Percentiles rank a stretch among this genome's conserved stretches.
Conservation (phyloP, 1,140 invertebrate species). For the Drosophila ambigua region DNA sequence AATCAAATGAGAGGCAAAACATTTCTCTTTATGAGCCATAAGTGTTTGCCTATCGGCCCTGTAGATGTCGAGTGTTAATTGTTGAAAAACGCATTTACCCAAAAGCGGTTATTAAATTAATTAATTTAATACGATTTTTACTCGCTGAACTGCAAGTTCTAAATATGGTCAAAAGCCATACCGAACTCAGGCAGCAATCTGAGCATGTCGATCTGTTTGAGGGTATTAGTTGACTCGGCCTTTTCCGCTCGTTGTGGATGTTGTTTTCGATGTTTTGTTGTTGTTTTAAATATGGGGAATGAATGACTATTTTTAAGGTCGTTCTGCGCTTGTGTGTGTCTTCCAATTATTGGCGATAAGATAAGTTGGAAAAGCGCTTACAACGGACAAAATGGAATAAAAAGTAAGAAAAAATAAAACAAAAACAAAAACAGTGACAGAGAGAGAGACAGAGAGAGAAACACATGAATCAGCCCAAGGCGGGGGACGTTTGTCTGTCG, state of each 20-base stretch:
- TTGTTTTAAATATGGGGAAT: conserved; percentile 42
- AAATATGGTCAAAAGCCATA: too few species aligned
- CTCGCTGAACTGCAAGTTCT: too few species aligned
- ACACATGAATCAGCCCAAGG: conserved; percentile 31
- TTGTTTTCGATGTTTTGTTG: not conserved
- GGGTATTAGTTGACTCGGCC: too few species aligned
- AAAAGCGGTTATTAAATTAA: too few species aligned
- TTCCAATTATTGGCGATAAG: conserved; percentile 74
- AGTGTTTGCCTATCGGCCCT: too few species aligned
- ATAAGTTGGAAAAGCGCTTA: conserved; percentile 61
- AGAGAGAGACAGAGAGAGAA: not conserved
- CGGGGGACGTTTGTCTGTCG: not conserved
- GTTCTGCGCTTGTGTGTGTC: conserved; percentile 20
- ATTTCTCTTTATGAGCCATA: too few species aligned
- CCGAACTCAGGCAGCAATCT: too few species aligned
- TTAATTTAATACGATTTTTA: too few species aligned
- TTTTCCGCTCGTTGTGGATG: not conserved
- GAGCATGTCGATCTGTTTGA: too few species aligned
- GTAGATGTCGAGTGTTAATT: too few species aligned
- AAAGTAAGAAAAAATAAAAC: conserved; percentile 1
- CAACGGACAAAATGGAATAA: conserved; percentile 14
- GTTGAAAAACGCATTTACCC: too few species aligned
- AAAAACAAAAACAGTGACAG: not conserved
- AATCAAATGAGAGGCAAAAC: too few species aligned
- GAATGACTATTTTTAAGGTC: conserved; percentile 74